These are phyloP conservation scores for Aepyceros melampus DNA, from an alignment of 2,113 vertebrate genomes.

Conservation along the genomic window DNA sequence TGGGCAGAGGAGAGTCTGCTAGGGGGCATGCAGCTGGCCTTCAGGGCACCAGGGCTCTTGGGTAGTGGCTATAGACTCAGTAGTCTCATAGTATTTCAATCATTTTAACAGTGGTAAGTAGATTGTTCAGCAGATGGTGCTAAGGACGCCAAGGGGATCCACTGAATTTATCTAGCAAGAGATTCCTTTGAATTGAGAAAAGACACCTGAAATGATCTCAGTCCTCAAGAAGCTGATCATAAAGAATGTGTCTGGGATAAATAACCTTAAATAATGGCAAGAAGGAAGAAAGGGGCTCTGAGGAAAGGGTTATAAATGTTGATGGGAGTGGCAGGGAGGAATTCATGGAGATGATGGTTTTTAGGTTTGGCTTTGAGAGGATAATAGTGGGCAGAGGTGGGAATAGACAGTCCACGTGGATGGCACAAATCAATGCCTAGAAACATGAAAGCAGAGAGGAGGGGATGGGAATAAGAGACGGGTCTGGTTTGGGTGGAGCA, in stretches of 20 bases:
- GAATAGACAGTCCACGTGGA: not conserved
- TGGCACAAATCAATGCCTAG: not conserved
- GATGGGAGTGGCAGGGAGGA: not conserved
- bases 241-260: not conserved
- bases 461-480: not conserved
- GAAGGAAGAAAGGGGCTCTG: not conserved
- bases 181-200: not conserved
- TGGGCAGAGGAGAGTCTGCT: not conserved
- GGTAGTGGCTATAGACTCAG: not conserved
- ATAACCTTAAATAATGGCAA: not conserved
- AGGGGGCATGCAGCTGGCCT: not conserved
- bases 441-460: not conserved
- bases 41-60: not conserved
- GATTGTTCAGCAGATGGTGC: not conserved
- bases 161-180: not conserved
- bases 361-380: not conserved
- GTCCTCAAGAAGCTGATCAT: not conserved
- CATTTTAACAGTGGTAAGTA: not conserved
- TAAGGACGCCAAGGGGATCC: not conserved
- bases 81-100: not conserved
- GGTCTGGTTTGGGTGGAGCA: not conserved
- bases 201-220: not conserved
- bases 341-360: not conserved
- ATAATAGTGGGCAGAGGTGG: not conserved
- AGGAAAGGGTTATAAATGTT: not conserved